Evolutionary conservation across 2,113 vertebrate species (phyloP), one percentile per base, ranked within the genome.

Genomic region (Brachyhypopomus gauderio): DNA sequence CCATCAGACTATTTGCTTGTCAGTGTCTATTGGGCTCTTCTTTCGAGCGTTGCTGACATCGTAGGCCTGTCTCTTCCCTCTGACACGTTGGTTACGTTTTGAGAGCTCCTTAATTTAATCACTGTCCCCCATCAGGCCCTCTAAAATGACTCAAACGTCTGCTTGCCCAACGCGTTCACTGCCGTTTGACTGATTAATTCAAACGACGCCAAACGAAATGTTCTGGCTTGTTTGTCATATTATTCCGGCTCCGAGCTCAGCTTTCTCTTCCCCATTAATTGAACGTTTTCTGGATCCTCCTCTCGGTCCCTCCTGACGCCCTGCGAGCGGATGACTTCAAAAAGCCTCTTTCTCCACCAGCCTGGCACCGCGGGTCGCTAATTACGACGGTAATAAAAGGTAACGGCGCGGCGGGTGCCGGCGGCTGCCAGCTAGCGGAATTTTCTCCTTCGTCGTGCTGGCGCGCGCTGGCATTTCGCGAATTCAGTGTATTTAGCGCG

Each of bases 161-260:
- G 90, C 94, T 91, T 91, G 91, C 91, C 90, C 84, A 72, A 91
- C 91, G 87, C 86, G 89, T 91, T 85, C 88, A 89, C 89, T 14
- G 88, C 86, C 87, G 20, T 92, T 91, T 87, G 91, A 87, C 90
- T 92, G 92, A 95, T 94, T 94, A 93, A 95, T 93, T 93, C 93
- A 69, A 91, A 88, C 72, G 84, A 89, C 69, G 92, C 93, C 93
- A 94, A 89, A 92, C 75, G 70, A 74, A 86, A 93, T 95, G 93
- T 95, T 95, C 94, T 94, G 93, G 92, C 85, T 88, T 91, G 94
- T 92, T 95, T 90, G 89, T 95, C 93, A 93, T 90, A 83, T 88
- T 87, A 87, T 22, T 67, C 38, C 1, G 75, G 85, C 88, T 73
- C 81, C 30, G 85, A 88, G 80, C 87, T 83, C 87, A 67, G 77